Base-by-base conservation (phyloP, 2,797 vertebrate species). In the Tapirus indicus region DNA sequence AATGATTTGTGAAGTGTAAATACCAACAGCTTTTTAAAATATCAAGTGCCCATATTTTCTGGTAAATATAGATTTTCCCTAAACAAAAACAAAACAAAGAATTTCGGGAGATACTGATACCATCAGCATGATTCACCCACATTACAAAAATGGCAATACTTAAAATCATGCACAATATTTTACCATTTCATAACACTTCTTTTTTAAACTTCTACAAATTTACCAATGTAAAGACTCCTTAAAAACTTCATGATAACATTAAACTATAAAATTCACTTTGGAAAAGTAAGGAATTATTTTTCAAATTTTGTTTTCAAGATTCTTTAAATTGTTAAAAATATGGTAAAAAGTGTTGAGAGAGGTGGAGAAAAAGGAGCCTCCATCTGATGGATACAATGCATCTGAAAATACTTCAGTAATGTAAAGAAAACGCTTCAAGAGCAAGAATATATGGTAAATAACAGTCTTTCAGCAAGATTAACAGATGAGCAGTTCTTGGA, bases 1-100 rank as follows among this genome's bases (percentile, higher is more conserved):
- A 56, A 62, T 32, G 71, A 75, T 69, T 38, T 58, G 71, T 84
- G 58, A 64, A 10, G 72, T 41, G 35, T 54, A 16, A 75, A 92
- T n/a, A 98, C 88, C 94, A 97, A 95, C 77, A 92, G 0, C 88
- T 92, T 98, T 95, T 89, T 94, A 87, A 94, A 94, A 92, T n/a
- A 94, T 11, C 20, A 75, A 54, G 4, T 83, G 7, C 32, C 20
- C 68, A 14, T 77, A 44, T 95, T 78, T 71, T 60, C 71, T 85
- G n/a, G 54, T 62, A 83, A 78, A 62, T 68, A 80, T 10, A 54
- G 44, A 79, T 95, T 74, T 84, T 77, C 66, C 44, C 7, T 32
- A 84, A 64, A 83, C 49, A 60, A 72, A 82, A 69, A 88, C 49
- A 83, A 64, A 13, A 41, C 62, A 83, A 93, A 92, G 49, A 75